These are phyloP conservation scores for Perca fluviatilis DNA, from an alignment of 2,113 vertebrate genomes.

Conservation along the genomic window DNA sequence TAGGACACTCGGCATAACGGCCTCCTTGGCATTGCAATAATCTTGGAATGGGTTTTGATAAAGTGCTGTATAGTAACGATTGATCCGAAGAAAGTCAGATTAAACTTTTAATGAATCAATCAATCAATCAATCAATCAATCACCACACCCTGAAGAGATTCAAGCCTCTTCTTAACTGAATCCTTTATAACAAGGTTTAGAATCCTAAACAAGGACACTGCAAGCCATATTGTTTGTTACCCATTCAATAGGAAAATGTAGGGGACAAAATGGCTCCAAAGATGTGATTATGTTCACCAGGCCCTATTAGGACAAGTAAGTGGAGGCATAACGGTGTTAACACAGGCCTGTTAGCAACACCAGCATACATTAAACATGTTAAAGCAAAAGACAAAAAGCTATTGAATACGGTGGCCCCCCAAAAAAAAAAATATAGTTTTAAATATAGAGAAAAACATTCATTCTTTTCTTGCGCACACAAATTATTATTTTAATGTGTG, in stretches of 20 bases:
- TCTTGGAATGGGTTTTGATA: slow-evolving; percentile 5
- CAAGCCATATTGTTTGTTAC: neutral
- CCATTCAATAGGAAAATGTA: neutral
- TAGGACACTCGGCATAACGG: neutral
- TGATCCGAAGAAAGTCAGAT: neutral
- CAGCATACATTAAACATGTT: neutral
- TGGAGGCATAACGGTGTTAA: neutral
- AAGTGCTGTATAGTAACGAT: slow-evolving; percentile 15
- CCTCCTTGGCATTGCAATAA: neutral
- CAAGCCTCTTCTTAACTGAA: neutral
- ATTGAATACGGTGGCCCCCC: neutral
- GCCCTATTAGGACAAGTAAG: neutral
- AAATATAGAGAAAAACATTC: neutral
- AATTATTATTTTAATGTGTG: neutral
- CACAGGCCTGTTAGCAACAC: neutral
- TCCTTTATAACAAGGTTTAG: neutral
- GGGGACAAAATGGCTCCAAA: neutral
- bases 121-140: neutral
- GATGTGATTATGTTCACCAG: neutral
- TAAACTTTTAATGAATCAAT: neutral
- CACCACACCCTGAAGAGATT: neutral
- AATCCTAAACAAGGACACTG: neutral
- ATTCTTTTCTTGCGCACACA: neutral
- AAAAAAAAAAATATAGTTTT: neutral
- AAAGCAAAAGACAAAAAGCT: slow-evolving; percentile 4